Conservation (phyloP, 2,113 vertebrate species). For the Orthonyx spaldingii region DNA sequence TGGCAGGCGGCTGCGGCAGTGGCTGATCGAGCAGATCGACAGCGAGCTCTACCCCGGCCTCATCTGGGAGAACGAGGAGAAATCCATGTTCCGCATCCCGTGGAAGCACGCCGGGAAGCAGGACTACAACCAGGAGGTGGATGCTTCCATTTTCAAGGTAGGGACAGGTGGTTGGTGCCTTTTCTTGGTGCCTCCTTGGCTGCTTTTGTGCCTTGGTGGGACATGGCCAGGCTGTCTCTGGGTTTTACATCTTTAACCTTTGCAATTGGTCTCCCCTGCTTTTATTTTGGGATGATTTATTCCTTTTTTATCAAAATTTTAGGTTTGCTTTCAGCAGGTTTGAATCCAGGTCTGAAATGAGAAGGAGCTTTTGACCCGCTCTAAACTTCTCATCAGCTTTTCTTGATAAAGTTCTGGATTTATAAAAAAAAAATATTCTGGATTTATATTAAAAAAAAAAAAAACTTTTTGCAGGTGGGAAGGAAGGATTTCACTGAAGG, state of each 20-base stretch:
- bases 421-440: neutral
- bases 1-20: conserved; percentile 89
- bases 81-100: conserved; percentile 92
- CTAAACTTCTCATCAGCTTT: neutral
- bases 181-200: fast-evolving
- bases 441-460: neutral
- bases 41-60: conserved; percentile 86
- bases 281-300: neutral
- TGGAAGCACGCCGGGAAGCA: conserved; percentile 98
- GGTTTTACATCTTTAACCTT: neutral
- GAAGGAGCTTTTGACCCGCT: neutral
- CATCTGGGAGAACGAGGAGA: conserved; percentile 90
- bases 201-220: neutral
- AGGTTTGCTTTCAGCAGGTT: neutral
- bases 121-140: conserved; percentile 97
- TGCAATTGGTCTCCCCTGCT: neutral
- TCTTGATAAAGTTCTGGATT: neutral
- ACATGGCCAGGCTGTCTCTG: fast-evolving
- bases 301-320: neutral
- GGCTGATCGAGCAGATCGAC: conserved; percentile 95
- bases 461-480: neutral
- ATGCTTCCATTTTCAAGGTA: conserved; percentile 98
- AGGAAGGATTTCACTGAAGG: neutral
- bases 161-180: neutral
- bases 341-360: neutral